phyloP scores from a whole-genome alignment of 2,888 invertebrate species.

The Fragum fragum region DNA sequence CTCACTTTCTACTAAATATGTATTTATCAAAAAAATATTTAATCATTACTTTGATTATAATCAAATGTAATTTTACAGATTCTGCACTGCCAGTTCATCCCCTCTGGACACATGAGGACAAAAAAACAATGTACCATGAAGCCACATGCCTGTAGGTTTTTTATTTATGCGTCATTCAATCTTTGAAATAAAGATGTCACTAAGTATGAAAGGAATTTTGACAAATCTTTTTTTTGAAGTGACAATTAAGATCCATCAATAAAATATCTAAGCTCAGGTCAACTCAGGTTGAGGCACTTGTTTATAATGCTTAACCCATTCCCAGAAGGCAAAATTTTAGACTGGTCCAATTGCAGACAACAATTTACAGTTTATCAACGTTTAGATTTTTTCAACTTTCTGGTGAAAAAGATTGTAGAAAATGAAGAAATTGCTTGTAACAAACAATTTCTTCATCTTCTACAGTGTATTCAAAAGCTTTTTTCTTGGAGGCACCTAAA shows the following conservation, averaged over 20 bases:
- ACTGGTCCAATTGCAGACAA: no score
- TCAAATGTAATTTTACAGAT: constrained; percentile 22
- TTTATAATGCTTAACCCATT: no score
- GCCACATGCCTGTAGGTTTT: background rate
- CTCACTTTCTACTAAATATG: constrained; percentile 3
- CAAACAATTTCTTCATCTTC: no score
- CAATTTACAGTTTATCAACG: no score
- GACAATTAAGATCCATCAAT: constrained; percentile 22
- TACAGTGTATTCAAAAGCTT: no score
- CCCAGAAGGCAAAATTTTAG: no score
- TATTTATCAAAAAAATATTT: constrained; percentile 23
- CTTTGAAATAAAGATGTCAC: constrained; percentile 30
- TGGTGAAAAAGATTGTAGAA: no score
- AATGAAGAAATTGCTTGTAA: no score
- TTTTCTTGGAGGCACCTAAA: no score
- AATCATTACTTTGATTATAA: constrained; percentile 26
- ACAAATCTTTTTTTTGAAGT: constrained; percentile 30
- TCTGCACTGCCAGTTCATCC: constrained; percentile 7
- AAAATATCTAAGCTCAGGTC: constrained; percentile 17
- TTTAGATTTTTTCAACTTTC: no score
- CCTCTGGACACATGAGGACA: background rate
- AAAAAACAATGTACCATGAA: background rate
- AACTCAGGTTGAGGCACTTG: no score
- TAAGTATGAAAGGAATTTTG: constrained; percentile 27
- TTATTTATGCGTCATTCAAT: constrained; percentile 11